Evolutionary conservation across 2,888 invertebrate genomes (phyloP).

Genomic region (Chalcis sispes): DNA sequence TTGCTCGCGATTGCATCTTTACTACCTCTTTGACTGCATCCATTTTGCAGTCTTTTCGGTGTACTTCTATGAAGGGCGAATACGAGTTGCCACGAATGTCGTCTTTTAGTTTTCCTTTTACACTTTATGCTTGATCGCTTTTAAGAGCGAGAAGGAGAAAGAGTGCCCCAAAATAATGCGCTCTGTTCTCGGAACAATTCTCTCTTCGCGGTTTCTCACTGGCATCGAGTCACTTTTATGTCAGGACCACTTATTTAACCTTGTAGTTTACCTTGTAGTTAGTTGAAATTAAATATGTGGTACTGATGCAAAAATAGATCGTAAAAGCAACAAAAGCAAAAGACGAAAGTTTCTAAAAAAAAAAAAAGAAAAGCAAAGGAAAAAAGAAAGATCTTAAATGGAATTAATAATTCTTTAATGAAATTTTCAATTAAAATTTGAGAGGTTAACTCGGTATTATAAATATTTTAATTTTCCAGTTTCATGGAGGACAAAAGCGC

Average conservation of each 20-base stretch:
- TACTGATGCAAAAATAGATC: no score
- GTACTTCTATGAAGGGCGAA: background rate
- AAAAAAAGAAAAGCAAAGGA: background rate
- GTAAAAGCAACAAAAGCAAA: background rate
- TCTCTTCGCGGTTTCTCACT: background rate
- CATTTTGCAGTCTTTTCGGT: background rate
- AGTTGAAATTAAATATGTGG: no score
- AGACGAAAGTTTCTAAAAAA: background rate
- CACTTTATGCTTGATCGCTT: no score
- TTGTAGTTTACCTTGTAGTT: no score
- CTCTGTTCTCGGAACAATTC: background rate
- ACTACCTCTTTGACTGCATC: background rate
- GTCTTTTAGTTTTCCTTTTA: no score
- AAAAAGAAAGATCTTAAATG: no score
- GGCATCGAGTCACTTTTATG: constrained; percentile 19
- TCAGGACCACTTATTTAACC: constrained; percentile 8
- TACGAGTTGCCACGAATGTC: background rate
- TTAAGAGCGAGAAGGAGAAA: background rate
- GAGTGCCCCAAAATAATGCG: background rate
- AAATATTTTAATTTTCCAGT: constrained; percentile 21
- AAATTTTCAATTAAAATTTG: constrained; percentile 10
- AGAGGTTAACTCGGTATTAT: background rate
- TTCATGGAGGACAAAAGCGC: background rate
- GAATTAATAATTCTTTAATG: background rate
- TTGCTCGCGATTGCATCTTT: no score